Base-by-base conservation (phyloP, 2,113 vertebrate species). In the Mirza zaza region DNA sequence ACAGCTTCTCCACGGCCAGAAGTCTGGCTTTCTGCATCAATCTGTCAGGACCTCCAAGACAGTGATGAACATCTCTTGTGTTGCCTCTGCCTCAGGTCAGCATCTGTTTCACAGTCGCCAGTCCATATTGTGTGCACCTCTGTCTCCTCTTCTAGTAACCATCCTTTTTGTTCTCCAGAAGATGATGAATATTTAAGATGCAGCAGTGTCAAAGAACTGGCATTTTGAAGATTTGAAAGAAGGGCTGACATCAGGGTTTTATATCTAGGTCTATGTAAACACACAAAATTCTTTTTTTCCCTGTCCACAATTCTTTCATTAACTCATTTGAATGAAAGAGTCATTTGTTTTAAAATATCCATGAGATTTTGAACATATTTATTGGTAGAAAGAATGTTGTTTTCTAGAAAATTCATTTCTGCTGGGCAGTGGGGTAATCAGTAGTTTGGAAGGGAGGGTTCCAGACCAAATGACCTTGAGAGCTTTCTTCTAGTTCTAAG, bases 341-440 rank as follows among this genome's bases (percentile, higher is more conserved):
- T 42, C 27, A 48, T 34, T 17, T 8, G 0, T 39, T 67, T 84
- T 67, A 52, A 92, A 96, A 90, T 82, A 39, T 23, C 45, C 45
- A 65, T 3, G 14, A 83, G 63, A 83, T 73, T 96, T 83, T 90
- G 68, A 93, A 75, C 27, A 42, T 75, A 9, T 95, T 90, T 87
- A 57, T 96, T 27, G 13, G 27, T 57, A 70, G 75, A 79, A 94
- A 91, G 4, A 25, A 84, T 76, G 80, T 90, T 3, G 9, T 77
- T 83, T 76, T 93, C 57, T 57, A 90, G 70, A 76, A 87, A 80
- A 75, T 6, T 75, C 34, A 29, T 57, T 87, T 91, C 71, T 86
- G 3, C 29, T 81, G 39, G 39, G 52, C 45, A 76, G 27, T 52
- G 63, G 13, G 29, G 29, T 83, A 27, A 55, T 6, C 9, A 17